phyloP scores from a whole-genome alignment of 2,888 invertebrate genomes.

The Eristalis pertinax region DNA sequence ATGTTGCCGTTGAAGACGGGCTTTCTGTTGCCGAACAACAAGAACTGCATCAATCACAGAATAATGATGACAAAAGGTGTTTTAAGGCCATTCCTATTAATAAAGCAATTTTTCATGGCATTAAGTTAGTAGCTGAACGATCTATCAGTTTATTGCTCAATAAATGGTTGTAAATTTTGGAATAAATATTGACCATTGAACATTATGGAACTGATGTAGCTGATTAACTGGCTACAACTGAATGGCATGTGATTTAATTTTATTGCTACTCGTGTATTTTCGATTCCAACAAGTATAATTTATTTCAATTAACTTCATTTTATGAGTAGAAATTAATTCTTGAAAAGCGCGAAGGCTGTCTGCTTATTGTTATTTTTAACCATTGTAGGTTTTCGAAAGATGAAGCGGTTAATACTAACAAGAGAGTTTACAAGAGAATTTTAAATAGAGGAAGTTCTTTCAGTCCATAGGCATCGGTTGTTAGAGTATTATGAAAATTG shows the following conservation, averaged over 20 bases:
- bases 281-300: not conserved
- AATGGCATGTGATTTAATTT: not conserved
- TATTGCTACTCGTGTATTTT: not conserved
- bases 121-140: not conserved
- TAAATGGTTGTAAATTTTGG: not conserved
- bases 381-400: too few species aligned
- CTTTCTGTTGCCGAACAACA: conserved; percentile 14
- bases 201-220: not conserved
- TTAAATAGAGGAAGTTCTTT: not conserved
- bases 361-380: not conserved
- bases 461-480: too few species aligned
- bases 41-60: conserved; percentile 32
- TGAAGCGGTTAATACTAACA: not conserved
- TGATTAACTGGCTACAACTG: not conserved
- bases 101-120: conserved; percentile 4
- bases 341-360: not conserved
- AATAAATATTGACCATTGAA: not conserved
- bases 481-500: too few species aligned
- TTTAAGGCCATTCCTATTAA: conserved; percentile 26
- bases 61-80: conserved; percentile 31
- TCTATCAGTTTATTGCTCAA: not conserved
- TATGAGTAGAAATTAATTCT: not conserved
- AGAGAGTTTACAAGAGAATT: not conserved
- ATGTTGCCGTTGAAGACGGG: conserved; percentile 16
- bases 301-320: not conserved